Conservation (phyloP, 2,113 vertebrate genomes). For the Acanthochromis polyacanthus region DNA sequence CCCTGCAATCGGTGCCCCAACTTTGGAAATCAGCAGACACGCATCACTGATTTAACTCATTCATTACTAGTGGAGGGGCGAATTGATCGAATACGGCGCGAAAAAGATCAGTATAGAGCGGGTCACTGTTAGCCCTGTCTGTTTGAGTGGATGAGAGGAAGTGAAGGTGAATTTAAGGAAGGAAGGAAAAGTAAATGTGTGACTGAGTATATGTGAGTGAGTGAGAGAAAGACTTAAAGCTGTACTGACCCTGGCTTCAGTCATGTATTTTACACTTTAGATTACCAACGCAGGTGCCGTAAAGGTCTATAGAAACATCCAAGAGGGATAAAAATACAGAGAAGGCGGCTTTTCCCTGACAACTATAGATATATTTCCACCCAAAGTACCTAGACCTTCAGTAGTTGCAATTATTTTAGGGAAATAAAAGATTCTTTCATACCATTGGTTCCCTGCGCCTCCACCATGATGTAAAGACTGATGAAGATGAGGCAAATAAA, state of each 20-base stretch:
- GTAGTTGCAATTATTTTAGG: too few relatives aligned
- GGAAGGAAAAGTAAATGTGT: not conserved
- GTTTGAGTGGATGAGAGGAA: not conserved
- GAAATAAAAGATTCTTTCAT: too few relatives aligned
- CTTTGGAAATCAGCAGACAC: conserved; percentile 15
- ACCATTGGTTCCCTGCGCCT: too few relatives aligned
- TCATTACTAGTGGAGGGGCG: conserved; percentile 14
- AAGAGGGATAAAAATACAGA: not conserved
- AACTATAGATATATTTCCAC: too few relatives aligned
- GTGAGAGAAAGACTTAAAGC: not conserved
- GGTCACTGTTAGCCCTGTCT: not conserved
- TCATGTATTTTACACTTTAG: conserved; percentile 40
- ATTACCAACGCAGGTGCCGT: conserved; percentile 30
- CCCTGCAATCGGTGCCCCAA: not conserved
- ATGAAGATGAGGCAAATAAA: too few relatives aligned
- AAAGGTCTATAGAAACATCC: conserved; percentile 7
- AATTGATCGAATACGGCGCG: not conserved
- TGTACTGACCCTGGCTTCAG: conserved; percentile 44
- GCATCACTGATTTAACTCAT: conserved; percentile 1
- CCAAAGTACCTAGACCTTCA: too few relatives aligned
- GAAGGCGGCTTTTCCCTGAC: not conserved
- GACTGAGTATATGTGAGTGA: not conserved
- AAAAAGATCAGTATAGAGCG: not conserved
- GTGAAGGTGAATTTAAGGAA: not conserved
- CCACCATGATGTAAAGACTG: too few relatives aligned